Evolutionary conservation across 1,140 invertebrate genomes (phyloP).

Genomic region (Grapholita molesta): DNA sequence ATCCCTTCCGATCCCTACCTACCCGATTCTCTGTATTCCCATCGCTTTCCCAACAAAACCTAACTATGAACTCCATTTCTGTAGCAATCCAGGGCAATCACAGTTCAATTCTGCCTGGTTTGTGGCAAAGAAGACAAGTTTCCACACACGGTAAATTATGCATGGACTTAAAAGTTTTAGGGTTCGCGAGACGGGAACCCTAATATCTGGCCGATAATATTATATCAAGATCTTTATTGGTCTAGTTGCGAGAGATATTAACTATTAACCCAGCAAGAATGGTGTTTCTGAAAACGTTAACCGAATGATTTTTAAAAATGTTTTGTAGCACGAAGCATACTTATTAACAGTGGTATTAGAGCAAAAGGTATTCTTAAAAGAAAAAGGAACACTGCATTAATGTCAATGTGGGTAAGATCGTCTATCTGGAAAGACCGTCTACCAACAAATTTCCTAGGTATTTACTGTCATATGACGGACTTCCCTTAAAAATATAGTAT

Average conservation of each 20-base stretch:
- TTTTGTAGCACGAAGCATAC: too few relatives aligned
- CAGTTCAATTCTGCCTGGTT: background rate
- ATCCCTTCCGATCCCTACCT: background rate
- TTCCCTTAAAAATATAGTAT: too few relatives aligned
- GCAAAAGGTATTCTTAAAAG: too few relatives aligned
- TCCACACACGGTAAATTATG: slow-evolving; percentile 1
- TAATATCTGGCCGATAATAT: background rate
- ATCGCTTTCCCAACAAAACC: background rate
- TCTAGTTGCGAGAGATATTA: too few relatives aligned
- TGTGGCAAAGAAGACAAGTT: background rate
- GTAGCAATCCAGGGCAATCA: background rate
- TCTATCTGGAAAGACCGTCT: too few relatives aligned
- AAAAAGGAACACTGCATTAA: too few relatives aligned
- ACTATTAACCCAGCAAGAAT: too few relatives aligned
- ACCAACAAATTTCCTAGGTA: too few relatives aligned
- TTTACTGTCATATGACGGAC: too few relatives aligned
- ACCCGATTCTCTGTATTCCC: background rate
- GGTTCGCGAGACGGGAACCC: background rate
- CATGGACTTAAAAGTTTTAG: slow-evolving; percentile 4
- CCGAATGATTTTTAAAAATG: background rate
- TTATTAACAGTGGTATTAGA: too few relatives aligned
- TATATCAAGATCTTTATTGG: background rate
- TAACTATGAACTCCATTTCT: background rate
- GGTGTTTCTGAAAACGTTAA: background rate
- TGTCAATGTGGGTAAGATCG: too few relatives aligned